phyloP scores from a whole-genome alignment of 23 tunicate species.

The Pegea sp. region DNA sequence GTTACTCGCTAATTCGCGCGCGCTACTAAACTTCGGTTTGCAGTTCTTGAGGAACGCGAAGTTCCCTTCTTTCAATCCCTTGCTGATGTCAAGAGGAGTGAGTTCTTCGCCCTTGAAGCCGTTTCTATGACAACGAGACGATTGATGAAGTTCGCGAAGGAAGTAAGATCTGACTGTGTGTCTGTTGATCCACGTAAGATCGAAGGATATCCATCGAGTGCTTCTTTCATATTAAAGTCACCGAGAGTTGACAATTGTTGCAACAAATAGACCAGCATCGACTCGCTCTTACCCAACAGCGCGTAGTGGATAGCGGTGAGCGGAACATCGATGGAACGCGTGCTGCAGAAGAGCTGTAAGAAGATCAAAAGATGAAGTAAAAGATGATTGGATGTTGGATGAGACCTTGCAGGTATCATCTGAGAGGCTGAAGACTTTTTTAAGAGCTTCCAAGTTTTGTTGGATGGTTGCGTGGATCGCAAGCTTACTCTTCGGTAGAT shows the following conservation, averaged over 20 bases:
- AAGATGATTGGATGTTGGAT: background rate
- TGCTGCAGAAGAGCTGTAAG: conserved; percentile 42
- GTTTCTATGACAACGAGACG: conserved; percentile 33
- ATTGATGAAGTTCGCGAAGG: too few species aligned
- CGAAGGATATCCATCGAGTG: conserved; percentile 6
- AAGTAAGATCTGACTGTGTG: too few species aligned
- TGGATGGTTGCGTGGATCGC: conserved; percentile 59
- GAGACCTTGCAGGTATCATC: background rate
- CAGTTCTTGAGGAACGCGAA: conserved; percentile 64
- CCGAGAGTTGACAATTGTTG: conserved; percentile 16
- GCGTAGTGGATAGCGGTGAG: conserved; percentile 75
- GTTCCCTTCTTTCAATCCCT: conserved; percentile 86
- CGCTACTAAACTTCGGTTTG: conserved; percentile 6
- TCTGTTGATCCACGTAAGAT: too few species aligned
- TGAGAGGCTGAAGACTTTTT: conserved; percentile 8
- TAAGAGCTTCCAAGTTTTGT: conserved; percentile 40
- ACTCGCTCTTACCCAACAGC: conserved; percentile 21
- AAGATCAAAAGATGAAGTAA: conserved; percentile 5
- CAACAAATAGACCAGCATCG: conserved; percentile 28
- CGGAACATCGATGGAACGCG: conserved; percentile 68
- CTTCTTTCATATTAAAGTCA: conserved; percentile 7
- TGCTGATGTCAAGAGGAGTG: conserved; percentile 76
- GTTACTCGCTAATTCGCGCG: conserved; percentile 37
- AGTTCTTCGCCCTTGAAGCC: conserved; percentile 78
- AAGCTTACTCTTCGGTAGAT: conserved; percentile 39